Percentiles rank a stretch among this genome's conserved stretches.
Evolutionary conservation across 2,113 vertebrate species (phyloP).

Genomic region (Psettodes erumei): DNA sequence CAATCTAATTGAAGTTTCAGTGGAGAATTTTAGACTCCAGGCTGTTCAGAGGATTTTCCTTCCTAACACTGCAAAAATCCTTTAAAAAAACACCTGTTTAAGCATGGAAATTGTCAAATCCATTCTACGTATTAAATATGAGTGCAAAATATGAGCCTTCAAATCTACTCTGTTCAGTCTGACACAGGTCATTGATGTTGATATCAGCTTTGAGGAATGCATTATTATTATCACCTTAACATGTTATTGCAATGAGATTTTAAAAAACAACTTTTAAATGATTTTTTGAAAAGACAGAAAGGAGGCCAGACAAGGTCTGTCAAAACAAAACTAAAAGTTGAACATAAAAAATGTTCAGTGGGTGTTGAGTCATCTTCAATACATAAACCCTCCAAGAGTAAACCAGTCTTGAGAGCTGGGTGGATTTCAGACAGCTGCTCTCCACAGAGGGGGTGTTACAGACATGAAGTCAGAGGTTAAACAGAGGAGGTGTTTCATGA

Average conservation of each 20-base stretch:
- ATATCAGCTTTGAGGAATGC: background rate
- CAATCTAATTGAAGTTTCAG: no score
- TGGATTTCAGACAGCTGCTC: background rate
- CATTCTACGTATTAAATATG: no score
- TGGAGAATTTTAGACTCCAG: no score
- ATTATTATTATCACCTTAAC: background rate
- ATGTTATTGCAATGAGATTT: background rate
- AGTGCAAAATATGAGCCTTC: background rate
- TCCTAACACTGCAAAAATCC: no score
- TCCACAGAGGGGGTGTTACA: constrained; percentile 14
- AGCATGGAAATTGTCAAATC: no score
- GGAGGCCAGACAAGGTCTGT: background rate
- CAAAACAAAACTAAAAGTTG: background rate
- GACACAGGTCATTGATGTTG: background rate
- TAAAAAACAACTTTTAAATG: background rate
- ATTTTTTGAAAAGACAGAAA: background rate
- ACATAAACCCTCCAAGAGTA: background rate
- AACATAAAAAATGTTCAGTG: background rate
- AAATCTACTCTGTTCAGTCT: background rate
- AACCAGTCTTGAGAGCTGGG: background rate
- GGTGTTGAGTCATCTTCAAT: background rate
- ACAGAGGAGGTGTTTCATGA: constrained; percentile 26
- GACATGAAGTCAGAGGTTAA: constrained; percentile 41
- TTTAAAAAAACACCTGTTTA: no score
- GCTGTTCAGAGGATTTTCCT: no score